These are phyloP conservation scores for Colaptes auratus DNA, from an alignment of 2,113 vertebrate genomes.

Conservation along the genomic window DNA sequence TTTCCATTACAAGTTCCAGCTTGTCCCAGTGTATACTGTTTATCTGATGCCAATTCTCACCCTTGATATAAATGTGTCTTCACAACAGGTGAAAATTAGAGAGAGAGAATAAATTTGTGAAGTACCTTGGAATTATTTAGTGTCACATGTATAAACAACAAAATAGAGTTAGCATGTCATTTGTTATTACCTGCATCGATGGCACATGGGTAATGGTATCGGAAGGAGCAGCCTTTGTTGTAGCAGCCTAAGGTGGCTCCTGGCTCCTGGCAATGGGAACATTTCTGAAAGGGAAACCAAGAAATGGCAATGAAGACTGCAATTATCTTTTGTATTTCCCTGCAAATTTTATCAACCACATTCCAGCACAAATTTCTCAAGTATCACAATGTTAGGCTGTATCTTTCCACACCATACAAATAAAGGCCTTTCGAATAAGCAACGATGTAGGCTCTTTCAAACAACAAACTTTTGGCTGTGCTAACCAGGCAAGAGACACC, in stretches of 20 bases:
- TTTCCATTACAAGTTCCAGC: background rate
- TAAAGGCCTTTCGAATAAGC: background rate
- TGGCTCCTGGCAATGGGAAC: constrained; percentile 94
- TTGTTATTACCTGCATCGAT: constrained; percentile 90
- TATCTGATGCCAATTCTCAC: background rate
- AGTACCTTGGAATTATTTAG: background rate
- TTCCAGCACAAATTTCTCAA: background rate
- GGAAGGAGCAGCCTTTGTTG: constrained; percentile 97
- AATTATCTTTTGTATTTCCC: background rate
- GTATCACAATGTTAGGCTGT: background rate
- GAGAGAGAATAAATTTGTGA: background rate
- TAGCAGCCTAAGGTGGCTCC: constrained; percentile 98
- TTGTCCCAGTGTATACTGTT: fast-evolving
- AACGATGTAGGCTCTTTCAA: background rate
- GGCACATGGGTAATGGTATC: constrained; percentile 97
- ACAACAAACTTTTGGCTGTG: background rate
- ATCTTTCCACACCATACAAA: background rate
- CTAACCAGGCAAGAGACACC: background rate
- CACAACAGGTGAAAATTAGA: background rate
- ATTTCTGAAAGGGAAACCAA: constrained; percentile 82
- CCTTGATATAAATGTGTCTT: background rate
- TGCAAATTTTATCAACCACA: background rate
- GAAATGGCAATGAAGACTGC: background rate
- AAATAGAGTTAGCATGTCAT: background rate
- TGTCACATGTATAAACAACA: background rate